Base-by-base conservation (phyloP, 2,113 vertebrate genomes). In the Aramus guarauna region DNA sequence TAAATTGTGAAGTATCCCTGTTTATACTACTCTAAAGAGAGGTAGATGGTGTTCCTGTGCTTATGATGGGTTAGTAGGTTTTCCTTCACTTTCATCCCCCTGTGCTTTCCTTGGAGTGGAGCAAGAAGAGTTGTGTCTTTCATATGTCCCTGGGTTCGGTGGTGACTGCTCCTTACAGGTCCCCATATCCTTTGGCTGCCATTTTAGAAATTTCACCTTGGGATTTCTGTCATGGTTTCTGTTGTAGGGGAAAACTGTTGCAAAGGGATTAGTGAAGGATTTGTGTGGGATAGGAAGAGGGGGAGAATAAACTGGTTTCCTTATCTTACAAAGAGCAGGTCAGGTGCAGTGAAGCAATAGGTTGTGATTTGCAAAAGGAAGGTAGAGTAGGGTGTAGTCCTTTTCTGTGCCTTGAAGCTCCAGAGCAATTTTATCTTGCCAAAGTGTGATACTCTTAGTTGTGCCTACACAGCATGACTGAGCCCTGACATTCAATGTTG, bases 391-490 rank as follows among this genome's bases (percentile, higher is more conserved):
- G 77, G 41, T 85, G 82, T 69, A 88, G 59, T 77, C 52, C 26
- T 80, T 62, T 91, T 85, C 66, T 79, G 13, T 86, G 56, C 59
- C 90, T 96, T 71, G 82, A 91, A 92, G 79, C 45, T 94, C 53
- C 39, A 87, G 73, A 90, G 53, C 34, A 92, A 84, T 89, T 94
- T 74, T 91, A 36, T 89, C 77, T 94, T 91, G 72, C 90, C 83
- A 92, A 86, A 94, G 64, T 68, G 64, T 18, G 22, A 59, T 60
- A 39, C 45, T 81, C 37, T 78, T 30, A 64, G 69, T 78, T 82
- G 64, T 97, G 73, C 48, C 76, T 85, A 74, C 63, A 41, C 43
- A 87, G 77, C 77, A 45, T 39, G 78, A 77, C 34, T 36, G 55
- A 90, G 48, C 27, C 39, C 15, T 90, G 68, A 77, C 4, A 6